phyloP scores from a whole-genome alignment of 1,140 invertebrate genomes.

The Anthonomus grandis region DNA sequence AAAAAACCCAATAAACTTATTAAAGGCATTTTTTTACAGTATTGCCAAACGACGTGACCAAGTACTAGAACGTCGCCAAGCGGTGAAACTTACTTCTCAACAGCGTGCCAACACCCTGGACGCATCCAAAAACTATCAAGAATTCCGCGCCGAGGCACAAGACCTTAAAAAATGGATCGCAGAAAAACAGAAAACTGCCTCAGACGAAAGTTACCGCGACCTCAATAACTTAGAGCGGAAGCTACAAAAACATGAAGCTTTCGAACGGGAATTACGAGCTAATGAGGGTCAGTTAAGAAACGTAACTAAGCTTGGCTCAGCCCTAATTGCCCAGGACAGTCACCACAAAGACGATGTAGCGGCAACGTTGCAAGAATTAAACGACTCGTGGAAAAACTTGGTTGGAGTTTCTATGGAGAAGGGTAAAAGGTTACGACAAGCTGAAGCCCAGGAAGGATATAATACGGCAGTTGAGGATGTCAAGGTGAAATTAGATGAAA shows the following conservation, averaged over 20 bases:
- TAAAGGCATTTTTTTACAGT: slow-evolving; percentile 46
- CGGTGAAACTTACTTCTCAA: slow-evolving; percentile 72
- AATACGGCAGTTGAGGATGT: slow-evolving; percentile 76
- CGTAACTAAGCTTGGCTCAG: slow-evolving; percentile 76
- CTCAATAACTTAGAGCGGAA: slow-evolving; percentile 89
- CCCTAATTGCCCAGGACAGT: slow-evolving; percentile 67
- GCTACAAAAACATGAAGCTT: slow-evolving; percentile 96
- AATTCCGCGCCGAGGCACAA: slow-evolving; percentile 86
- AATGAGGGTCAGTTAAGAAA: slow-evolving; percentile 85
- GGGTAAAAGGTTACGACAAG: slow-evolving; percentile 72
- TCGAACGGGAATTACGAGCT: slow-evolving; percentile 89
- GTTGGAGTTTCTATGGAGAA: slow-evolving; percentile 75
- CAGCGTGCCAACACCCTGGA: slow-evolving; percentile 68
- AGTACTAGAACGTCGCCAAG: slow-evolving; percentile 69
- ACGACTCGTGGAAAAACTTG: slow-evolving; percentile 70
- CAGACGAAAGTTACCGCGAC: slow-evolving; percentile 91
- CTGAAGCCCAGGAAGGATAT: slow-evolving; percentile 76
- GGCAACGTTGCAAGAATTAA: slow-evolving; percentile 62
- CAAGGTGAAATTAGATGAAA: slow-evolving; percentile 74
- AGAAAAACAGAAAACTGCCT: slow-evolving; percentile 87
- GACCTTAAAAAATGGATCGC: slow-evolving; percentile 86
- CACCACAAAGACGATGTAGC: slow-evolving; percentile 67
- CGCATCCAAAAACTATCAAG: slow-evolving; percentile 76
- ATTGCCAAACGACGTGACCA: slow-evolving; percentile 73
- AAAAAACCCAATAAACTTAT: background rate